Conservation (phyloP, 2,888 invertebrate species). For the Meganola albula region DNA sequence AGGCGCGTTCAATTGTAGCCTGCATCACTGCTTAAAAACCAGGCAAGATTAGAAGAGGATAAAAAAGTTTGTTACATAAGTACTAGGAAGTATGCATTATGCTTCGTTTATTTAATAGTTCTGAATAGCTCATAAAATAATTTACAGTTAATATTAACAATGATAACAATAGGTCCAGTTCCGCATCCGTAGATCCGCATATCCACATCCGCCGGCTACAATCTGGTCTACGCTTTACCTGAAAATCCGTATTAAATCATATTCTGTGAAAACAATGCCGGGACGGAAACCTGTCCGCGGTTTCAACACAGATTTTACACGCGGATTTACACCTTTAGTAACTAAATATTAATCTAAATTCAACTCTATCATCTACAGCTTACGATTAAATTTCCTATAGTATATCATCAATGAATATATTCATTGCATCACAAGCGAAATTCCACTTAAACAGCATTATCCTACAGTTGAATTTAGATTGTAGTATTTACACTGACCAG, state of each 20-base stretch:
- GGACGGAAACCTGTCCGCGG: conserved; percentile 61
- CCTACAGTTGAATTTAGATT: conserved; percentile 32
- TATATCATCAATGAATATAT: conserved; percentile 15
- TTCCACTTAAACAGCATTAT: conserved; percentile 18
- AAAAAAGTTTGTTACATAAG: too few relatives aligned
- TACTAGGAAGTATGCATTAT: too few relatives aligned
- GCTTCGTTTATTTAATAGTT: too few relatives aligned
- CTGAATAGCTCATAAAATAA: too few relatives aligned
- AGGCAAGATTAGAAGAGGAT: too few relatives aligned
- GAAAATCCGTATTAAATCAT: conserved; percentile 61
- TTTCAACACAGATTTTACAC: conserved; percentile 52
- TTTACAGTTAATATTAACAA: conserved; percentile 27
- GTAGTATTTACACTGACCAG: conserved; percentile 36
- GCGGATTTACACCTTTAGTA: conserved; percentile 49
- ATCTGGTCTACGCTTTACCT: conserved; percentile 50
- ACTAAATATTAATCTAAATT: conserved; percentile 21
- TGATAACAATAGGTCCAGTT: conserved; percentile 22
- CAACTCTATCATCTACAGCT: conserved; percentile 12
- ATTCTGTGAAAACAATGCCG: conserved; percentile 54
- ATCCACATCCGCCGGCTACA: conserved; percentile 33
- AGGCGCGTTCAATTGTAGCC: too few relatives aligned
- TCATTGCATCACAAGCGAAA: conserved; percentile 14
- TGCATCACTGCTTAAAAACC: too few relatives aligned
- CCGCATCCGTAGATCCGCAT: conserved; percentile 21
- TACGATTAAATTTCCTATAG: conserved; percentile 28